Evolutionary conservation across 1,140 invertebrate species (phyloP).

Genomic region (Euborellia annulipes): DNA sequence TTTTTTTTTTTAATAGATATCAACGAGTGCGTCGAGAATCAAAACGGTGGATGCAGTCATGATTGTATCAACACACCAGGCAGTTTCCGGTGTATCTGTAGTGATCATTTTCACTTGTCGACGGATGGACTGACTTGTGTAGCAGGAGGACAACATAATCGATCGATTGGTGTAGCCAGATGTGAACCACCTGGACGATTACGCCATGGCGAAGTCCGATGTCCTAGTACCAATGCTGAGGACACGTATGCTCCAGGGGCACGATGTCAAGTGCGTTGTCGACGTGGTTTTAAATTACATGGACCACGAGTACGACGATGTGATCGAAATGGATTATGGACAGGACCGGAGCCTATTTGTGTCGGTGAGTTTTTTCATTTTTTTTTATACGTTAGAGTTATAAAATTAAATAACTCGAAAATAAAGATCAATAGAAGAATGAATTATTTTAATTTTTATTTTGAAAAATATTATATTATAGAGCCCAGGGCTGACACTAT

Average conservation of each 20-base stretch:
- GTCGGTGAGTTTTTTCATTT: slow-evolving; percentile 26
- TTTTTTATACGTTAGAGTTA: background rate
- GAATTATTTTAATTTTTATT: no score
- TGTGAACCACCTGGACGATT: no score
- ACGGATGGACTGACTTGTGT: slow-evolving; percentile 29
- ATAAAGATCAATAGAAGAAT: no score
- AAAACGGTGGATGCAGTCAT: slow-evolving; percentile 28
- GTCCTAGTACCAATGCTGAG: slow-evolving; percentile 22
- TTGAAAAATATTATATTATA: no score
- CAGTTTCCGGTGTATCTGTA: slow-evolving; percentile 32
- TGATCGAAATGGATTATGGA: slow-evolving; percentile 33
- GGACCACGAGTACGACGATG: slow-evolving; percentile 33
- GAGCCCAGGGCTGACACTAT: no score
- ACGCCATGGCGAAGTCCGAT: slow-evolving; percentile 24
- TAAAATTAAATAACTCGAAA: no score
- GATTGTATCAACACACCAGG: slow-evolving; percentile 35
- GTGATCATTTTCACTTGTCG: slow-evolving; percentile 28
- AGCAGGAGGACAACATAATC: no score
- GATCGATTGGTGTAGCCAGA: no score
- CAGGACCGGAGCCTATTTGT: slow-evolving; percentile 30
- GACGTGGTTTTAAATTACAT: slow-evolving; percentile 30
- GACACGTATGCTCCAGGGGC: slow-evolving; percentile 25
- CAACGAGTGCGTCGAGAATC: slow-evolving; percentile 24
- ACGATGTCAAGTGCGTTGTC: slow-evolving; percentile 38
- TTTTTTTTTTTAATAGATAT: no score